These are phyloP conservation scores for Numenius arquata DNA, from an alignment of 2,113 vertebrate genomes.

Conservation along the genomic window DNA sequence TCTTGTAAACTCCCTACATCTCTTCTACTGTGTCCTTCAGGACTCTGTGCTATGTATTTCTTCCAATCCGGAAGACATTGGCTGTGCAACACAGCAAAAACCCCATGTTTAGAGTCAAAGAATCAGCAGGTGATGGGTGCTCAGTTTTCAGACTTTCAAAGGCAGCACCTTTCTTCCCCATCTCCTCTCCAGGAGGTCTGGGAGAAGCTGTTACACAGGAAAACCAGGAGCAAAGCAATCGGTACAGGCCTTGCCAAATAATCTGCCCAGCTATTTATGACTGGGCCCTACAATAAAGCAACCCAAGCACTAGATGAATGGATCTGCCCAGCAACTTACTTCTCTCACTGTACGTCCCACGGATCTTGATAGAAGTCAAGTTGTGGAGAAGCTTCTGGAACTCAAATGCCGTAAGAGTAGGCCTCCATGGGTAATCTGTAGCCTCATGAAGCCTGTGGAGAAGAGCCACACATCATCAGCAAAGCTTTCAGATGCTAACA, in stretches of 20 bases:
- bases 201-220: background rate
- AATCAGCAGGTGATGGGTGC: background rate
- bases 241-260: background rate
- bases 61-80: background rate
- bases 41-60: background rate
- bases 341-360: constrained; percentile 92
- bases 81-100: background rate
- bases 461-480: background rate
- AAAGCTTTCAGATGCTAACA: background rate
- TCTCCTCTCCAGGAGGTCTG: background rate
- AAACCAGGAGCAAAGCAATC: background rate
- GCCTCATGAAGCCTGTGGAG: constrained; percentile 87
- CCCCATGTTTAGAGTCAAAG: background rate
- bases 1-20: background rate
- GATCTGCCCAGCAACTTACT: constrained; percentile 72
- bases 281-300: background rate
- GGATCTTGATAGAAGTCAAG: constrained; percentile 92
- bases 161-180: background rate
- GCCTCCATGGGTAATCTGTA: constrained; percentile 91
- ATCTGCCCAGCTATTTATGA: background rate
- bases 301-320: background rate
- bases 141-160: background rate
- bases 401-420: constrained; percentile 82
- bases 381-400: constrained; percentile 97
- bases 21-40: background rate